Evolutionary conservation across 2,797 vertebrate species (phyloP), one percentile per base, ranked within the genome.

Genomic region (Lophotriccus pileatus): DNA sequence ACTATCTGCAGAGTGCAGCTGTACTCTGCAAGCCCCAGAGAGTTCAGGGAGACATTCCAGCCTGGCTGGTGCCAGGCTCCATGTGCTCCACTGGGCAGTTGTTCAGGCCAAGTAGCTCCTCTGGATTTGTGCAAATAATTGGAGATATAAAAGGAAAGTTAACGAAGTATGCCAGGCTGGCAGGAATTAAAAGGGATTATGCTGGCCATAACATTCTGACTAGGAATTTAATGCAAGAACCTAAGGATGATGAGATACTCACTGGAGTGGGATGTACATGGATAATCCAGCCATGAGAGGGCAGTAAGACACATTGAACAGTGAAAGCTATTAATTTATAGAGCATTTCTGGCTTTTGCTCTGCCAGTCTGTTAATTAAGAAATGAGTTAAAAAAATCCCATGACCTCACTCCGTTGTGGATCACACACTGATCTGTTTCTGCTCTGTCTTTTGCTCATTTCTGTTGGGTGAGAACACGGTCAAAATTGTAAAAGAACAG

Each of bases 231-330:
- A 58, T 3, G 20, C 10, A 39, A 41, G 72, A 56, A 41, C 25
- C 7, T 6, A 16, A 89, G 0, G 12, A 13, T 36, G 75, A 23
- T 4, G 52, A 90, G 56, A 25, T 5, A 15, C 2, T 73, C 55
- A 4, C 62, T 52, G 3, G 20, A 55, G 60, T 6, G 44, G 55
- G 75, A 56, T 32, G 63, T 19, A 52, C 17, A 2, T 3, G 43
- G 20, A 23, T 9, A 34, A 73, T 32, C n/a, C 37, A 7, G 52
- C 94, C 97, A 84, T 8, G 37, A 97, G 97, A 97, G 97, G 97
- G 97, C 96, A 93, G 84, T 7, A 84, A 84, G 69, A 75, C 25
- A 76, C n/a, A 9, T 9, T 30, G 12, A 6, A 52, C 1, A 39
- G 37, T 0, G 0, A 63, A 75, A 93, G n/a, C 14, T 22, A 7